Conservation (phyloP, 2,113 vertebrate species). For the Myotis lucifugus region DNA sequence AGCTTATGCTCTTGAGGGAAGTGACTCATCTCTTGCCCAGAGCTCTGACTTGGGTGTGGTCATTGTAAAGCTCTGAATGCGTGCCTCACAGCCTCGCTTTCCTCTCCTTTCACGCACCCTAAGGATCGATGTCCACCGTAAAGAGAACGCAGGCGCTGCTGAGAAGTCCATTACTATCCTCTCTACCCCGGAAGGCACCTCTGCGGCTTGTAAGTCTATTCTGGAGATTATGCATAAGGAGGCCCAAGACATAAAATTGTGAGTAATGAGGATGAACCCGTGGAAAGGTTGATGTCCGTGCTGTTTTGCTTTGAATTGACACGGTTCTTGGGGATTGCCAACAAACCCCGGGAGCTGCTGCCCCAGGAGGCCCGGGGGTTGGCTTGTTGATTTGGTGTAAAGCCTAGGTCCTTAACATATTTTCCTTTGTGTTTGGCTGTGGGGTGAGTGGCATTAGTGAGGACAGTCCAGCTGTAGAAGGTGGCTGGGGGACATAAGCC, state of each 20-base stretch:
- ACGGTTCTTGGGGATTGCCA: not conserved
- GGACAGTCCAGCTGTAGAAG: not conserved
- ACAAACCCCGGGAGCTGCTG: not conserved
- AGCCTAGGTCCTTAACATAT: not conserved
- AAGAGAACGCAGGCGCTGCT: slow-evolving; percentile 97
- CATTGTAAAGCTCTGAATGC: not conserved
- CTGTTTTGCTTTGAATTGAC: slow-evolving; percentile 2
- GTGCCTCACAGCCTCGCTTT: slow-evolving; percentile 29
- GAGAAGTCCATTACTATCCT: slow-evolving; percentile 99
- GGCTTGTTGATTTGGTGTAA: not conserved
- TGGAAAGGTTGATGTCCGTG: not conserved
- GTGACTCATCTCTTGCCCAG: not conserved
- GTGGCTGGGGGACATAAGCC: not conserved
- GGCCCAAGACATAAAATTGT: slow-evolving; percentile 98
- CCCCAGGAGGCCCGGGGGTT: not conserved
- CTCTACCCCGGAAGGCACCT: slow-evolving; percentile 97
- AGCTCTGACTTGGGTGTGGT: not conserved
- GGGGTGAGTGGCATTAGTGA: not conserved
- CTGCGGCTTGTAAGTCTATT: slow-evolving; percentile 95
- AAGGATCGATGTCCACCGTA: slow-evolving; percentile 98
- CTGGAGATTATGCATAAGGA: slow-evolving; percentile 99
- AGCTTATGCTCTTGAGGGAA: slow-evolving; percentile 18
- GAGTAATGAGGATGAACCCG: slow-evolving; percentile 81
- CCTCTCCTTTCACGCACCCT: not conserved
- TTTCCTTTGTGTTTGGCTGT: not conserved